Evolutionary conservation across 2,113 vertebrate genomes (phyloP).

Genomic region (Sinocyclocheilus rhinocerous): DNA sequence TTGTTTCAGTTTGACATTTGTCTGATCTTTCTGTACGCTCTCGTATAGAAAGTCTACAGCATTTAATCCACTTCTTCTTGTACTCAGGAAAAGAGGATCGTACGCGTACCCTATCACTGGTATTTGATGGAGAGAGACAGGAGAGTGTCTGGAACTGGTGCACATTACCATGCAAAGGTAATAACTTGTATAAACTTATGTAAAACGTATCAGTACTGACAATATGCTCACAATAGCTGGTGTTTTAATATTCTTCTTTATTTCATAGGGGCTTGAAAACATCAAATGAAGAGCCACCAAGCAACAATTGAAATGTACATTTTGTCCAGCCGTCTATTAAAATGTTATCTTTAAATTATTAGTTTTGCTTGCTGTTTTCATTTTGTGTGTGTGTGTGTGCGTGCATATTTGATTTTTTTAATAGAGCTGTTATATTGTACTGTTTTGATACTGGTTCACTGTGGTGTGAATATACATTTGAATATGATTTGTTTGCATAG

Average conservation of each 20-base stretch:
- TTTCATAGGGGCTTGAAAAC: conserved; percentile 90
- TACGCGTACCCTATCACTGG: conserved; percentile 79
- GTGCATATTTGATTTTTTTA: background rate
- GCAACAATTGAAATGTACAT: conserved; percentile 10
- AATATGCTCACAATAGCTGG: background rate
- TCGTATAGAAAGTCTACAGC: background rate
- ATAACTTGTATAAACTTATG: background rate
- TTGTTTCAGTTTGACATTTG: background rate
- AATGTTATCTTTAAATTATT: conserved; percentile 35
- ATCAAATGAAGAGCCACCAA: conserved; percentile 74
- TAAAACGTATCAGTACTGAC: background rate
- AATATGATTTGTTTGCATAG: background rate
- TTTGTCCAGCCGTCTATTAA: conserved; percentile 46
- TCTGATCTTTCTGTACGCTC: too few species aligned
- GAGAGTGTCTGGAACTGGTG: conserved; percentile 76
- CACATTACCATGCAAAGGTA: conserved; percentile 81
- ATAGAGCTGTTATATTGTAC: background rate
- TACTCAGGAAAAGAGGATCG: conserved; percentile 82
- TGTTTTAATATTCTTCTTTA: background rate
- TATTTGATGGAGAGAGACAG: conserved; percentile 83
- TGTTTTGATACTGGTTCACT: background rate
- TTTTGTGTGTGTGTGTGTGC: too few species aligned
- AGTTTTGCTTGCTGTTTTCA: background rate
- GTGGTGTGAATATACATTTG: background rate
- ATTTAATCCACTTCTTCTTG: background rate